These are phyloP conservation scores for Epinotia brunnichana DNA, from an alignment of 2,888 invertebrate genomes.

Conservation along the genomic window DNA sequence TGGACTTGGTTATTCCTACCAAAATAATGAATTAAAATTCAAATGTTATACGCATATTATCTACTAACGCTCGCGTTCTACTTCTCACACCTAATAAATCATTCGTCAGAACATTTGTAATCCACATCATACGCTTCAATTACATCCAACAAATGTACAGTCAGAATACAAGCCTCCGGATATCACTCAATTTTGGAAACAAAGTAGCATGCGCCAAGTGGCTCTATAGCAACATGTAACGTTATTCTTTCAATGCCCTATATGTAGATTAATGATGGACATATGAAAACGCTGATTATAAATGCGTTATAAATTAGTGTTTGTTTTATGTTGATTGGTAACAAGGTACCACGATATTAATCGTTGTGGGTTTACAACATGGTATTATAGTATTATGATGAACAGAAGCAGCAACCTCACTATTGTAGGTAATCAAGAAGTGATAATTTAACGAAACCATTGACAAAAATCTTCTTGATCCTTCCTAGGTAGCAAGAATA, in stretches of 20 bases:
- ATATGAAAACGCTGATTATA: slow-evolving; percentile 66
- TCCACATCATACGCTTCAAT: slow-evolving; percentile 35
- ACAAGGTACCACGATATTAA: slow-evolving; percentile 36
- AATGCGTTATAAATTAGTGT: slow-evolving; percentile 77
- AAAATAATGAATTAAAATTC: slow-evolving; percentile 5
- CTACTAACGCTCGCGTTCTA: not conserved
- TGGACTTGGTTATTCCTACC: no score
- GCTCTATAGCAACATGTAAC: not conserved
- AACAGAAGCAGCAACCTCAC: slow-evolving; percentile 1
- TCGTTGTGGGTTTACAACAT: slow-evolving; percentile 20
- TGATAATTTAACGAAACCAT: not conserved
- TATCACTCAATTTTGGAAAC: not conserved
- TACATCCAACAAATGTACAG: slow-evolving; percentile 39
- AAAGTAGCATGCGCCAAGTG: not conserved
- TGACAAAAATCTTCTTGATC: not conserved
- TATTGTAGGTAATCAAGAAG: not conserved
- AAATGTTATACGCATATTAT: not conserved
- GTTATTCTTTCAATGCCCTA: slow-evolving; percentile 57
- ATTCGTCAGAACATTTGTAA: slow-evolving; percentile 34
- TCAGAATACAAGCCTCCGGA: slow-evolving; percentile 35
- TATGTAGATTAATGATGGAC: slow-evolving; percentile 77
- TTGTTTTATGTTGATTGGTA: slow-evolving; percentile 50
- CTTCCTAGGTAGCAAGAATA: not conserved
- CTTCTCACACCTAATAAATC: slow-evolving; percentile 44
- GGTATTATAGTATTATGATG: not conserved